phyloP scores from a whole-genome alignment of 2,113 vertebrate genomes.

The Cynocephalus volans region DNA sequence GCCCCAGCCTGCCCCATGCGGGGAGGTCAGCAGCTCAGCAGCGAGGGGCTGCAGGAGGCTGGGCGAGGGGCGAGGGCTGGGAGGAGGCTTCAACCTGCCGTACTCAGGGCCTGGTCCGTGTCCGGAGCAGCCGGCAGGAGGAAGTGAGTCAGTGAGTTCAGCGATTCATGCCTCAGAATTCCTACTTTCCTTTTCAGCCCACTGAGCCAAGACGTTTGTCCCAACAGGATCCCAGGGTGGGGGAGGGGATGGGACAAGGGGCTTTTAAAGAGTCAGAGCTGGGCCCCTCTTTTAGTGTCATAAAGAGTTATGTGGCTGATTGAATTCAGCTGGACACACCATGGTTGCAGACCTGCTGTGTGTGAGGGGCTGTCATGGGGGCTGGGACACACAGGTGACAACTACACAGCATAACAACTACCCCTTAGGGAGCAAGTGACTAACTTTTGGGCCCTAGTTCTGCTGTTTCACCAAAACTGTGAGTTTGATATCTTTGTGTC shows the following conservation, averaged over 20 bases:
- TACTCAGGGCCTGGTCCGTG: slow-evolving; percentile 54
- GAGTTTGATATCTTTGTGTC: not conserved
- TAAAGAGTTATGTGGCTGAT: not conserved
- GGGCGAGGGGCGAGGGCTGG: not conserved
- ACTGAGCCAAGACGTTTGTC: slow-evolving; percentile 82
- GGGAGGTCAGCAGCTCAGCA: not conserved
- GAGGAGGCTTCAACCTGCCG: slow-evolving; percentile 67
- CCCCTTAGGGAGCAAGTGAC: fast-evolving
- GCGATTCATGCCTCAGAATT: slow-evolving; percentile 69
- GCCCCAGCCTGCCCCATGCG: too few relatives aligned
- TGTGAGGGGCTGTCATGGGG: not conserved
- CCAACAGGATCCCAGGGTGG: slow-evolving; percentile 70
- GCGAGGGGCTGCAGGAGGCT: not conserved
- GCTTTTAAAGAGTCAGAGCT: slow-evolving; percentile 45
- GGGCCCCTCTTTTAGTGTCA: not conserved
- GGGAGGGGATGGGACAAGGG: slow-evolving; percentile 25
- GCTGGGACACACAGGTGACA: not conserved
- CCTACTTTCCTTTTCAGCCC: slow-evolving; percentile 84
- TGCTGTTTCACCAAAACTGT: not conserved
- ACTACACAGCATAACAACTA: not conserved
- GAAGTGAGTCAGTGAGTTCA: slow-evolving; percentile 85
- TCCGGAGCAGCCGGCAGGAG: slow-evolving; percentile 50
- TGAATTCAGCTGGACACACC: not conserved
- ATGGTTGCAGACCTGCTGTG: not conserved
- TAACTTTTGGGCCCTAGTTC: not conserved